These are phyloP conservation scores for Drosophila athabasca DNA, from an alignment of 1,140 invertebrate genomes.

Conservation along the genomic window DNA sequence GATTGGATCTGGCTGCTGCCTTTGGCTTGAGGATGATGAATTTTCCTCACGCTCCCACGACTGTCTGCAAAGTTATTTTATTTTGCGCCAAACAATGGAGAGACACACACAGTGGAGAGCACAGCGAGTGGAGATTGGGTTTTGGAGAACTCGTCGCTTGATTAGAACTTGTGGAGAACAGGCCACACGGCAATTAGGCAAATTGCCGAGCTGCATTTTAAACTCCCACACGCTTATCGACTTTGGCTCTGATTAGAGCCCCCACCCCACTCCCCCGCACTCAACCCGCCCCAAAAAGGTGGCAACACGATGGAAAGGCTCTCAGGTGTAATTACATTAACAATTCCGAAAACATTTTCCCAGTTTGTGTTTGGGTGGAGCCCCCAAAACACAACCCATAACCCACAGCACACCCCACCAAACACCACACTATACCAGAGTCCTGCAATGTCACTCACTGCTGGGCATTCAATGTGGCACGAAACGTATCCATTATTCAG, in stretches of 20 bases:
- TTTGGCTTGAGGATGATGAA: conserved; percentile 64
- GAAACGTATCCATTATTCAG: conserved; percentile 78
- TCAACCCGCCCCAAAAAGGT: conserved; percentile 10
- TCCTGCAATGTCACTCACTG: conserved; percentile 69
- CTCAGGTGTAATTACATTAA: conserved; percentile 79
- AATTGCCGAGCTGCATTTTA: conserved; percentile 61
- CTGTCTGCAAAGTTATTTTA: conserved; percentile 67
- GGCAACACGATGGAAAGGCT: conserved; percentile 30
- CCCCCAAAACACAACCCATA: no score
- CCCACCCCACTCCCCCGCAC: neutral
- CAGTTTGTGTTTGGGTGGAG: conserved; percentile 9
- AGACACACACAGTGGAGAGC: neutral
- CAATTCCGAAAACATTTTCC: conserved; percentile 72
- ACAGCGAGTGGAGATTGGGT: neutral
- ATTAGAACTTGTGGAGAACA: conserved; percentile 32
- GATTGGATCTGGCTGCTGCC: conserved; percentile 4
- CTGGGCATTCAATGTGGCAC: conserved; percentile 74
- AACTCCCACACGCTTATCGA: conserved; percentile 59
- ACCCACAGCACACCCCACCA: no score
- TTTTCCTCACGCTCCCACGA: conserved; percentile 50
- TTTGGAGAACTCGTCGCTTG: conserved; percentile 57
- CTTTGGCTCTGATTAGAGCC: conserved; percentile 39
- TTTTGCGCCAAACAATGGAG: conserved; percentile 33
- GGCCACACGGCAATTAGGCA: conserved; percentile 63
- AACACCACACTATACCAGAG: no score